Conservation (phyloP, 2,888 invertebrate genomes). For the Agonopterix heracliana region DNA sequence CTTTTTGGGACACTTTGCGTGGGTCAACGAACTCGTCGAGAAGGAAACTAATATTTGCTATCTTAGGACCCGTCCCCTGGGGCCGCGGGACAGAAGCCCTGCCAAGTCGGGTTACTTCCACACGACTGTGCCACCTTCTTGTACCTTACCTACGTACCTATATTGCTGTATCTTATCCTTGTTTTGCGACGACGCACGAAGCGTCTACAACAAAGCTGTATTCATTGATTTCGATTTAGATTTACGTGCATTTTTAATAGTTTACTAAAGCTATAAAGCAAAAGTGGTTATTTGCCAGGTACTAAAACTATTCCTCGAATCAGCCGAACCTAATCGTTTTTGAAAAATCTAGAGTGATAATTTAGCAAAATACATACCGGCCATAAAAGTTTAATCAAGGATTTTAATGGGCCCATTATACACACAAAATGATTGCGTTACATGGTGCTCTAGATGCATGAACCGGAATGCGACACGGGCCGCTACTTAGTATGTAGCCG, state of each 20-base stretch:
- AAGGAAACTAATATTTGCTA: conserved; percentile 68
- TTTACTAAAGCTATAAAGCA: too few relatives aligned
- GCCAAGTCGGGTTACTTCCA: conserved; percentile 59
- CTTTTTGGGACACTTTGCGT: conserved; percentile 44
- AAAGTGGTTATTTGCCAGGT: too few relatives aligned
- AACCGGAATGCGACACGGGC: conserved; percentile 30
- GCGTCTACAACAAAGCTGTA: too few relatives aligned
- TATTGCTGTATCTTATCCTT: neutral
- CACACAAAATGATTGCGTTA: too few relatives aligned
- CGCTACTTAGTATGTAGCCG: conserved; percentile 51
- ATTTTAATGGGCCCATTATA: too few relatives aligned
- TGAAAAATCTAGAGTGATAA: too few relatives aligned
- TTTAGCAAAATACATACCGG: too few relatives aligned
- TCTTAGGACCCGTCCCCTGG: conserved; percentile 46
- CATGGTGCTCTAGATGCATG: conserved; percentile 3
- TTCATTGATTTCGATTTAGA: too few relatives aligned
- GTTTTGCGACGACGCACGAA: too few relatives aligned
- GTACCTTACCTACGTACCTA: conserved; percentile 8
- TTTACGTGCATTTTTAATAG: too few relatives aligned
- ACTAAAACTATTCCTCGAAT: too few relatives aligned
- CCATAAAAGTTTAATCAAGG: neutral
- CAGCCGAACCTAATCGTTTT: too few relatives aligned
- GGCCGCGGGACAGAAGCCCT: conserved; percentile 53
- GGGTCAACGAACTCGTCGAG: conserved; percentile 64
- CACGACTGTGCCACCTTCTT: conserved; percentile 37